These are phyloP conservation scores for Hippoglossus hippoglossus DNA, from an alignment of 2,797 vertebrate genomes.

Conservation along the genomic window DNA sequence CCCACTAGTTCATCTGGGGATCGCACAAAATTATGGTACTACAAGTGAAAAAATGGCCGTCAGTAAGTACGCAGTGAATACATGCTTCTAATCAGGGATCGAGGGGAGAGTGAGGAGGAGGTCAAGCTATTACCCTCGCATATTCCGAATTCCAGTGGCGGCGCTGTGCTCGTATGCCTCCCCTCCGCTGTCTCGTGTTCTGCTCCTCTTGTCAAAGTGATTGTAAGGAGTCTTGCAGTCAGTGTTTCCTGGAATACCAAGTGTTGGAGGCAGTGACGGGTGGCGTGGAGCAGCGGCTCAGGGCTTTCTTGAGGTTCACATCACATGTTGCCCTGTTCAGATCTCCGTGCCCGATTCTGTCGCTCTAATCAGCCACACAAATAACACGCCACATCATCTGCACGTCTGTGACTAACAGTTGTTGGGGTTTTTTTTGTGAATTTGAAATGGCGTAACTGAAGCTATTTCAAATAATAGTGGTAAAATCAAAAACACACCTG, in stretches of 20 bases:
- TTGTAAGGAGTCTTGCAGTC: constrained; percentile 44
- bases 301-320: constrained; percentile 35
- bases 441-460: constrained; percentile 36
- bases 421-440: constrained; percentile 19
- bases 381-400: constrained; percentile 48
- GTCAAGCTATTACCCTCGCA: constrained; percentile 65
- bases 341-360: constrained; percentile 40
- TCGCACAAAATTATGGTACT: constrained; percentile 27
- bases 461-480: constrained; percentile 32
- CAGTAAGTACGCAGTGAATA: constrained; percentile 50
- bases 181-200: constrained; percentile 36
- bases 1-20: constrained; percentile 45
- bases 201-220: constrained; percentile 59
- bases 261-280: constrained; percentile 41
- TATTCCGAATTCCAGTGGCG: constrained; percentile 53
- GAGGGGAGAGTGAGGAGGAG: constrained; percentile 32
- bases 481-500: constrained; percentile 65
- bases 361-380: constrained; percentile 55
- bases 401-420: constrained; percentile 29
- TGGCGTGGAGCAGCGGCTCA: constrained; percentile 35
- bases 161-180: constrained; percentile 24
- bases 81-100: constrained; percentile 55
- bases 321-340: constrained; percentile 31
- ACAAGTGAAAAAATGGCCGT: constrained; percentile 29
- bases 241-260: constrained; percentile 70